Percentiles rank a stretch among this genome's conserved stretches.
Conservation (phyloP, 37 sponge, comb jelly and placozoan genomes). For the Corticium candelabrum region DNA sequence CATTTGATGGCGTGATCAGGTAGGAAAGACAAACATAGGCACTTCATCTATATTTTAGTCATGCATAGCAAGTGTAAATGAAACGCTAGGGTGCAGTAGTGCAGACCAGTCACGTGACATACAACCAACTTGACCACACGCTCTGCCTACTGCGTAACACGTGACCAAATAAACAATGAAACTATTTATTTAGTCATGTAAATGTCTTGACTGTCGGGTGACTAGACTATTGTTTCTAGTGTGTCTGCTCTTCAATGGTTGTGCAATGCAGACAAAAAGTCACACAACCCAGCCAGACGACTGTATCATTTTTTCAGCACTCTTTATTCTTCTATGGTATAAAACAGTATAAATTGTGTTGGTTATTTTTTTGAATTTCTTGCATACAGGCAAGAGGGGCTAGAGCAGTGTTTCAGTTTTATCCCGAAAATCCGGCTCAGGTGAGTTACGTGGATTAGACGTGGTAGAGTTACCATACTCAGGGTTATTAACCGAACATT, state of each 20-base stretch:
- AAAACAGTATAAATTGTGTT: neutral
- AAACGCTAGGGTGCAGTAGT: too few species aligned
- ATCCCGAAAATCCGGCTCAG: conserved; percentile 93
- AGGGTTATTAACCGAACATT: too few species aligned
- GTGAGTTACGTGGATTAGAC: conserved; percentile 5
- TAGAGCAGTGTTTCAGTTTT: conserved; percentile 94
- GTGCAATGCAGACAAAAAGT: conserved; percentile 94
- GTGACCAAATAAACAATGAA: too few species aligned
- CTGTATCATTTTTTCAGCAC: conserved; percentile 79
- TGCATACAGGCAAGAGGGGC: conserved; percentile 61
- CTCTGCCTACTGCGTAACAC: too few species aligned
- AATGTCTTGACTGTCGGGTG: neutral
- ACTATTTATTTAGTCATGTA: too few species aligned
- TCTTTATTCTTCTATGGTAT: conserved; percentile 79
- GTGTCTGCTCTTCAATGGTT: conserved; percentile 98
- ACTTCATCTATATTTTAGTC: neutral
- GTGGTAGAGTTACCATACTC: too few species aligned
- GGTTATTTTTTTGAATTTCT: too few species aligned
- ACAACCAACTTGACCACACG: too few species aligned
- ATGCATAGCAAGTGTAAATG: too few species aligned
- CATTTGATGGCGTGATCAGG: conserved; percentile 97
- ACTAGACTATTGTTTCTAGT: conserved; percentile 15
- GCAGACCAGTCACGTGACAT: too few species aligned
- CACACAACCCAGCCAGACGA: conserved; percentile 72
- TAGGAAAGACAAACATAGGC: conserved; percentile 5